A percentile compares a stretch with the other conserved stretches of the same genome.
Conservation (phyloP, 2,113 vertebrate genomes). For the Hypomesus transpacificus region DNA sequence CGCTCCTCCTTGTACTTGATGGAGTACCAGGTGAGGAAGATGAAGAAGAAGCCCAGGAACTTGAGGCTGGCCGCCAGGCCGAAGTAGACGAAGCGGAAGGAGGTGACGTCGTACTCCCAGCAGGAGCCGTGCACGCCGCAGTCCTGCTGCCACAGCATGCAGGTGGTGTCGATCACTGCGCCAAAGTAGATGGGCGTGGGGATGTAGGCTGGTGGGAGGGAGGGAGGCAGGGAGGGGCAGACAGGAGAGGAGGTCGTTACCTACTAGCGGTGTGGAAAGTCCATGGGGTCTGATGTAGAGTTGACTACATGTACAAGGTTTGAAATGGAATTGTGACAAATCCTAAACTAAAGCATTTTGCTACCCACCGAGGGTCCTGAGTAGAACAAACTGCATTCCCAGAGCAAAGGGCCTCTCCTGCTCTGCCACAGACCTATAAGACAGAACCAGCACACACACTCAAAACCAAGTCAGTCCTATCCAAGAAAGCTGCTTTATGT, state of each 20-base stretch:
- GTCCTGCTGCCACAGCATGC: slow-evolving; percentile 99
- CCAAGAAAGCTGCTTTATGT: not conserved
- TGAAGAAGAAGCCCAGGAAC: slow-evolving; percentile 95
- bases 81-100: slow-evolving; percentile 97
- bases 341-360: not conserved
- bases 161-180: slow-evolving; percentile 97
- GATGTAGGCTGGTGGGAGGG: slow-evolving; percentile 84
- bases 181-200: slow-evolving; percentile 98
- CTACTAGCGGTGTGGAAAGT: not conserved
- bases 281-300: no score
- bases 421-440: slow-evolving; percentile 89
- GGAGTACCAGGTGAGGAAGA: slow-evolving; percentile 98
- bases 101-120: slow-evolving; percentile 98
- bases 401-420: slow-evolving; percentile 94
- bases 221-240: not conserved
- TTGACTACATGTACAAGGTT: not conserved
- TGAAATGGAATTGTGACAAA: not conserved
- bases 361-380: slow-evolving; percentile 92
- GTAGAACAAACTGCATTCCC: slow-evolving; percentile 98
- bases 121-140: slow-evolving; percentile 94
- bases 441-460: not conserved
- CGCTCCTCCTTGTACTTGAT: slow-evolving; percentile 90
- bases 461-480: no score
- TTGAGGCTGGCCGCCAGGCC: slow-evolving; percentile 98
- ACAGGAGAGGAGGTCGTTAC: not conserved